These are phyloP conservation scores for Macrosiphum euphorbiae DNA, from an alignment of 2,888 invertebrate species.

Conservation along the genomic window DNA sequence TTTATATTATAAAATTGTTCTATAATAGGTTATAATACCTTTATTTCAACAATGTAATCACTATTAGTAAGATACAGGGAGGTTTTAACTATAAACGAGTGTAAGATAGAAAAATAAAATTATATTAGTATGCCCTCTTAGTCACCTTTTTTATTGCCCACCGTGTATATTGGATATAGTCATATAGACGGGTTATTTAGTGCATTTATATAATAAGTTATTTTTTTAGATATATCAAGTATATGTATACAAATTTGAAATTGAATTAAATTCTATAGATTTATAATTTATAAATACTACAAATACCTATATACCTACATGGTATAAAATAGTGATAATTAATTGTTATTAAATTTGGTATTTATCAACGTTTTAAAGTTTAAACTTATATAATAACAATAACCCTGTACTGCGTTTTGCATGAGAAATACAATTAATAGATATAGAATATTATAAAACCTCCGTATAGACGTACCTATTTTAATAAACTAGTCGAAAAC, in stretches of 20 bases:
- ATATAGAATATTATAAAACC: background rate
- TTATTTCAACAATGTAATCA: background rate
- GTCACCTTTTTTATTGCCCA: background rate
- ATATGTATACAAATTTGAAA: background rate
- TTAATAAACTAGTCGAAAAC: background rate
- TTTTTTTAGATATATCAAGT: background rate
- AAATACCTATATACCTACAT: background rate
- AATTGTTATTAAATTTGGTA: background rate
- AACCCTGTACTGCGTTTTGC: background rate
- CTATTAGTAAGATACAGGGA: background rate
- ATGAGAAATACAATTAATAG: background rate
- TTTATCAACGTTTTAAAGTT: background rate
- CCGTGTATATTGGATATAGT: background rate
- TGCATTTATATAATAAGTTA: background rate
- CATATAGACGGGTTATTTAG: background rate
- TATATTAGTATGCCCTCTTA: background rate
- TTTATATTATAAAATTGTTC: background rate
- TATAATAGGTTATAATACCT: background rate
- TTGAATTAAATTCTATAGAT: background rate
- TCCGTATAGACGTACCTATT: background rate
- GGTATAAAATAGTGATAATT: background rate
- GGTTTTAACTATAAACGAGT: background rate
- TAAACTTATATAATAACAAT: background rate
- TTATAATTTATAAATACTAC: background rate
- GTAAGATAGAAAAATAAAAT: background rate